phyloP scores from a whole-genome alignment of 2,797 vertebrate species.

The Sardinella longiceps region DNA sequence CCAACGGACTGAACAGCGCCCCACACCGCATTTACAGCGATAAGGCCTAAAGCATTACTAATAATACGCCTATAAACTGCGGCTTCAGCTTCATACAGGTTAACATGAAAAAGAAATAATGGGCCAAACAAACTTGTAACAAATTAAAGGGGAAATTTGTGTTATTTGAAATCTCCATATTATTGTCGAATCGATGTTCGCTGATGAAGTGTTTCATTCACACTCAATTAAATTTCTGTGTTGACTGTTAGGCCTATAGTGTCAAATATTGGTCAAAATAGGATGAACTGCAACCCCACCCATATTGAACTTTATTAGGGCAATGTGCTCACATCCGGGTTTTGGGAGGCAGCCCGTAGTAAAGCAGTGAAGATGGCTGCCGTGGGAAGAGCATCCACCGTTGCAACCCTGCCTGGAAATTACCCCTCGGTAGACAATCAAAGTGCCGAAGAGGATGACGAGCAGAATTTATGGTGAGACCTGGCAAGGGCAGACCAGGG shows the following conservation, averaged over 20 bases:
- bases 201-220: neutral
- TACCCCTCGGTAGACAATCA: constrained; percentile 72
- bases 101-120: neutral
- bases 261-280: neutral
- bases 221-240: neutral
- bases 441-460: constrained; percentile 87
- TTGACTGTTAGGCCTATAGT: neutral
- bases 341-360: constrained; percentile 59
- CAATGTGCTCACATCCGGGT: constrained; percentile 73
- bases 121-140: neutral
- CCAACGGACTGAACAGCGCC: neutral
- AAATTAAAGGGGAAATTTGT: neutral
- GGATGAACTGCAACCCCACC: neutral
- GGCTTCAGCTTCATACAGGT: too few species aligned
- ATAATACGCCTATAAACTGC: too few species aligned
- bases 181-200: neutral
- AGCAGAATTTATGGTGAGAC: constrained; percentile 90
- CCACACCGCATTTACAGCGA: neutral
- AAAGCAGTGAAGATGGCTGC: constrained; percentile 82
- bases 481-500: neutral
- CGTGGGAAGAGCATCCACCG: constrained; percentile 76
- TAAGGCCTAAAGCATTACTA: too few species aligned
- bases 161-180: neutral
- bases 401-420: constrained; percentile 69
- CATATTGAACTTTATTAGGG: constrained; percentile 7